phyloP scores from a whole-genome alignment of 1,140 invertebrate species.

The Chironomus striatipennis region DNA sequence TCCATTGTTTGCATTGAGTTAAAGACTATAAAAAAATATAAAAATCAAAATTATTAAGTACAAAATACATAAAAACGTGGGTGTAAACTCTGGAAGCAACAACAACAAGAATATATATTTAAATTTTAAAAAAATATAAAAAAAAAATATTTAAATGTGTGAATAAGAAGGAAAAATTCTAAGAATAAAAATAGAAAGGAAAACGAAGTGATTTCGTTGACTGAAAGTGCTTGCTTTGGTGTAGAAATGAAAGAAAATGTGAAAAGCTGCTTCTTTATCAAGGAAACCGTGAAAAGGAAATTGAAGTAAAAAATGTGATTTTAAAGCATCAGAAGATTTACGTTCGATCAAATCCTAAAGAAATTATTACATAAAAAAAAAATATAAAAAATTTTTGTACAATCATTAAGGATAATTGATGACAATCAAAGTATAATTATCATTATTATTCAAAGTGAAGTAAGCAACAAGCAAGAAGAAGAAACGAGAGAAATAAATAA shows the following conservation, averaged over 20 bases:
- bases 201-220: too few relatives aligned
- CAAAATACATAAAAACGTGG: not conserved
- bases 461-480: constrained; percentile 14
- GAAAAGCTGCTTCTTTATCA: constrained; percentile 10
- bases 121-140: not conserved
- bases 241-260: not conserved
- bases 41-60: not conserved
- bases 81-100: constrained; percentile 15
- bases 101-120: not conserved
- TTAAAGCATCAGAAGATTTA: not conserved
- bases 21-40: not conserved
- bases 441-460: not conserved
- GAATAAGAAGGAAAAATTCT: constrained; percentile 16
- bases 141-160: not conserved
- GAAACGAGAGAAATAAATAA: too few relatives aligned
- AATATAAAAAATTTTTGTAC: not conserved
- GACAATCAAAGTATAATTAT: not conserved
- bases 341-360: not conserved
- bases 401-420: constrained; percentile 15
- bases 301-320: not conserved
- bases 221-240: not conserved
- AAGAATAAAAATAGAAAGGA: constrained; percentile 16
- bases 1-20: too few relatives aligned
- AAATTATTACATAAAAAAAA: not conserved
- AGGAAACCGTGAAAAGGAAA: not conserved